Evolutionary conservation across 2,797 vertebrate species (phyloP), one percentile per base, ranked within the genome.

Genomic region (Diglossa cyanea): DNA sequence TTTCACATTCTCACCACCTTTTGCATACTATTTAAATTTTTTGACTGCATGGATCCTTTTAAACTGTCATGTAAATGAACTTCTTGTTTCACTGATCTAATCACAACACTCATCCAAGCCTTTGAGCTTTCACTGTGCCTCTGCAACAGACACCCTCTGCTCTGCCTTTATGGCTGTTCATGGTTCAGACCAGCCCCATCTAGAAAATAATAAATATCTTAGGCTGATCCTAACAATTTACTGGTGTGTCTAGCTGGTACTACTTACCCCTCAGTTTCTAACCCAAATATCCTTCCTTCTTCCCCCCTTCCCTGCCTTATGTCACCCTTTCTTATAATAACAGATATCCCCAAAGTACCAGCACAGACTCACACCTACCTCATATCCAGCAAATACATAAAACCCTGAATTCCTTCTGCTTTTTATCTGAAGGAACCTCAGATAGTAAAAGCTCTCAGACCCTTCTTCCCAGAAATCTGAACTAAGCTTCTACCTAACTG

Each of bases 21-120:
- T 90, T 76, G 70, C 73, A 92, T 70, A 78, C 55, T 68, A 86
- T 86, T 90, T 86, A 58, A 91, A 31, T 72, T 74, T 94, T 94
- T 65, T 93, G 85, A 91, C 88, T 94, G 83, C 83, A 86, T 42
- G 28, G 53, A 90, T 90, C 70, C 77, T 94, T 96, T 92, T 95
- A 90, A 96, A 92, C 63, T 95, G 96, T 90, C 90, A 95, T 63
- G 60, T 85, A 87, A 93, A 94, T 94, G 85, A 79, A 65, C 84
- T 87, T 95, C 86, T 85, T 92, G 77, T 93, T 92, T 95, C 88
- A 74, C 73, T 74, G 37, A 70, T 94, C 81, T 89, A 94, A 94
- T 89, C 92, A 93, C 77, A 95, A 93, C 81, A 89, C 42, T 84
- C 81, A 94, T 95, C 67, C 65, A 82, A 79, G 78, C 25, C 81